phyloP scores from a whole-genome alignment of 2,113 vertebrate species.

The Prunella himalayana region DNA sequence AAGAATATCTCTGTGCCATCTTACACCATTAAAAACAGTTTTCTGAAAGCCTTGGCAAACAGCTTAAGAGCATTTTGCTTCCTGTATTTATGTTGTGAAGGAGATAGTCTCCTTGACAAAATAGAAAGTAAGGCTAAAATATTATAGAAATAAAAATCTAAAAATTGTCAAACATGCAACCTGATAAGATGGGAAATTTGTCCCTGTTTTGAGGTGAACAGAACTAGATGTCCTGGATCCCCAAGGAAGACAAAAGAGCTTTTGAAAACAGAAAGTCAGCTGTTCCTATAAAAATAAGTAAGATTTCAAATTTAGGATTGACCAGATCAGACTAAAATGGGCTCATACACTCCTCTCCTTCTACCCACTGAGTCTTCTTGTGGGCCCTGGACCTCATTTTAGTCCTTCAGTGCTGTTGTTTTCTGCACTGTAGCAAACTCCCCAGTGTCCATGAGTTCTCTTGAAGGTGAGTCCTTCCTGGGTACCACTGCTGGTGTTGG shows the following conservation, averaged over 20 bases:
- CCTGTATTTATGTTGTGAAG: not conserved
- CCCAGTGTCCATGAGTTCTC: not conserved
- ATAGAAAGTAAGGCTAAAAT: not conserved
- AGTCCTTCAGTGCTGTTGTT: not conserved
- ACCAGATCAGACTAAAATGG: not conserved
- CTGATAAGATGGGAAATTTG: not conserved
- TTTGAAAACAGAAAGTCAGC: not conserved
- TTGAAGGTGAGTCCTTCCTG: not conserved
- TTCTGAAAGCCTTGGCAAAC: not conserved
- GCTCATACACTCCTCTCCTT: not conserved
- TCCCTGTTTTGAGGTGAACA: not conserved
- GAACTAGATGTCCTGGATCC: not conserved
- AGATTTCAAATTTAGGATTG: not conserved
- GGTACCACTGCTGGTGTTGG: accelerated
- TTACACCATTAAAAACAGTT: not conserved
- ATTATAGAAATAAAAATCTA: not conserved
- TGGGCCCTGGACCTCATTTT: not conserved
- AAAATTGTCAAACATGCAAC: not conserved
- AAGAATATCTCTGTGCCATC: not conserved
- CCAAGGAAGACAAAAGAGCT: not conserved
- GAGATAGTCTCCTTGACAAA: not conserved
- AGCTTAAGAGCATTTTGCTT: not conserved
- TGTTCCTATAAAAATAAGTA: not conserved
- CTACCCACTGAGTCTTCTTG: not conserved
- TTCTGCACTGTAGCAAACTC: not conserved